A percentile compares a stretch with the other conserved stretches of the same genome.
Conservation (phyloP, 2,113 vertebrate species). For the Rhombomys opimus region DNA sequence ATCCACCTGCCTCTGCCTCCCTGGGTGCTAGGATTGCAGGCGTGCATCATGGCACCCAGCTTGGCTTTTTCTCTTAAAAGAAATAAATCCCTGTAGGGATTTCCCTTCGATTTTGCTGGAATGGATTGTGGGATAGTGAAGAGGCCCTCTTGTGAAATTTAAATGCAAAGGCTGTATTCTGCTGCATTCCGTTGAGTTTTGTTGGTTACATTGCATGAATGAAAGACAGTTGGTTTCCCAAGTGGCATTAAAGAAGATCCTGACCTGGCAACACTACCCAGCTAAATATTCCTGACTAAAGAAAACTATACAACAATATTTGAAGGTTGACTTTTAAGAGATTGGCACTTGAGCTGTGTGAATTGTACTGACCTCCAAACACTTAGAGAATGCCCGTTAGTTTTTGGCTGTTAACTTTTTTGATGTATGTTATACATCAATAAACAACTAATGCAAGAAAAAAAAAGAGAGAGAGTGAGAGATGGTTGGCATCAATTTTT, state of each 20-base stretch:
- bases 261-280: not conserved
- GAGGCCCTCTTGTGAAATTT: not conserved
- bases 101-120: slow-evolving; percentile 35
- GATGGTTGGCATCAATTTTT: slow-evolving; percentile 86
- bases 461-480: not conserved
- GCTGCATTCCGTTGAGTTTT: slow-evolving; percentile 1
- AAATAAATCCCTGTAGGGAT: not conserved
- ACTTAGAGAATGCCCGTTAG: not conserved
- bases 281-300: not conserved
- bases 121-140: not conserved
- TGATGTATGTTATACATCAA: not conserved
- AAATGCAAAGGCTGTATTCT: slow-evolving; percentile 12
- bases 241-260: slow-evolving; percentile 67
- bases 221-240: slow-evolving; percentile 6
- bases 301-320: not conserved
- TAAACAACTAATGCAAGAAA: not conserved
- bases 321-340: slow-evolving; percentile 52
- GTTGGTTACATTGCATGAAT: slow-evolving; percentile 85
- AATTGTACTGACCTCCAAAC: not conserved
- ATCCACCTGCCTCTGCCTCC: too few species aligned
- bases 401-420: not conserved
- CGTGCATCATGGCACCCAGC: too few species aligned
- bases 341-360: not conserved
- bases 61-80: not conserved
- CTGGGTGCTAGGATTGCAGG: too few species aligned